Evolutionary conservation across 2,888 invertebrate genomes (phyloP), one percentile per base, ranked within the genome.

Genomic region (Hetaerina titia): DNA sequence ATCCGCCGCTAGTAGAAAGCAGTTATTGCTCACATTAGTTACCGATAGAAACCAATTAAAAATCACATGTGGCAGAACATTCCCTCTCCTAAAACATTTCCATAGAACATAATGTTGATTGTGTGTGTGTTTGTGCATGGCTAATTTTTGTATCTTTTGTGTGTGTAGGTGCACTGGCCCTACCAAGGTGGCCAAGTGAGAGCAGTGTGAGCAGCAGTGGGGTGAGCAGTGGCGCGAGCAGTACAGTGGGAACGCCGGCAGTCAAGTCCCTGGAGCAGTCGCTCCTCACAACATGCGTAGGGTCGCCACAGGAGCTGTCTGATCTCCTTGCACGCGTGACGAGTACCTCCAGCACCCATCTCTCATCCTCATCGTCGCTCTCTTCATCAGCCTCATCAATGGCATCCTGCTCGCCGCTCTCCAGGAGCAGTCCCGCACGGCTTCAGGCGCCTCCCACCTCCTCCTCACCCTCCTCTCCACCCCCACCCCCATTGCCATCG

Each of bases 241-340:
- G 97, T 74, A 97, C 97, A 15, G 94, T 89, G 56, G 94, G 95
- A n/a, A 81, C 94, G 25, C 69, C 95, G 90, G 88, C 96, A 94
- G 81, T 81, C 31, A 17, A 17, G 13, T 60, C 60, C 60, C 96
- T 97, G 95, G 98, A 98, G 96, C 98, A 98, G 64, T 98, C 98
- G 88, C 97, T 99, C 95, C 97, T 99, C 96, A 99, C 99, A 0
- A 99, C 99, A 13, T 99, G 99, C 96, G 99, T 99, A 22, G 99
- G 99, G 31, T 98, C 98, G 6, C 97, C 98, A 94, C 97, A 97
- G 6, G 99, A 99, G 97, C 97, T 99, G 89, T 97, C 98, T 96
- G 98, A 98, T 92, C 97, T 98, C 58, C 96, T 97, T 87, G 96
- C 96, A n/a, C 96, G 97, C 96, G 97, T 98, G 89, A 97, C 98